Evolutionary conservation across 2,113 vertebrate genomes (phyloP), one percentile per base, ranked within the genome.

Genomic region (Abramis brama): DNA sequence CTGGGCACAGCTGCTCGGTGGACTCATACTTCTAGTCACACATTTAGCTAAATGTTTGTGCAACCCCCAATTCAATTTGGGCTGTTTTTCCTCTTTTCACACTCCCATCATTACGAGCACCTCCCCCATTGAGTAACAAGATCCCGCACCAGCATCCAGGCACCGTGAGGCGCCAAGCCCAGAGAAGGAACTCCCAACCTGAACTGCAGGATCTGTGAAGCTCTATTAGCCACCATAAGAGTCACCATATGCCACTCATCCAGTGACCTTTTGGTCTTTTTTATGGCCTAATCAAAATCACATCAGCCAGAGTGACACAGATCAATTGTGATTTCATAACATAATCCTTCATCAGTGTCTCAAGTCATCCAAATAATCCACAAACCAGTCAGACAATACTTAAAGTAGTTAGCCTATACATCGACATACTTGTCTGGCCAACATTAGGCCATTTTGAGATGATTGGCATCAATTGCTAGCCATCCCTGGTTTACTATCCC

Each of bases 111-210:
- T 23, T 75, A 79, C 13, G 21, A 77, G 57, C 79, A 79, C 86
- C 64, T 83, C 88, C 83, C 86, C 78, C 79, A 66, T 17, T 2
- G 43, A 89, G 88, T 84, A 85, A 87, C 83, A 74, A 25, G 88
- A 89, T 87, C 88, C 83, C 11, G 21, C 84, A 87, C 78, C 86
- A 74, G 83, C 74, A 85, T 87, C 85, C 39, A 74, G 78, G 76
- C 79, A 77, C 74, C 78, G 45, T 60, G 62, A 85, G 25, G 55
- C 85, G 55, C 81, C 84, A 75, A 86, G 77, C 27, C 82, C 77
- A 59, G n/a, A 11, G 21, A 25, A 82, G 79, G 43, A 87, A 85
- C 79, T 76, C 64, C 71, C 74, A 80, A 55, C 62, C 43, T 79
- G 74, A 43, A 76, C 55, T 21, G 21, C 68, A 30, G 75, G 70